Base-by-base conservation (phyloP, 2,797 vertebrate genomes). In the Phalanger gymnotis region DNA sequence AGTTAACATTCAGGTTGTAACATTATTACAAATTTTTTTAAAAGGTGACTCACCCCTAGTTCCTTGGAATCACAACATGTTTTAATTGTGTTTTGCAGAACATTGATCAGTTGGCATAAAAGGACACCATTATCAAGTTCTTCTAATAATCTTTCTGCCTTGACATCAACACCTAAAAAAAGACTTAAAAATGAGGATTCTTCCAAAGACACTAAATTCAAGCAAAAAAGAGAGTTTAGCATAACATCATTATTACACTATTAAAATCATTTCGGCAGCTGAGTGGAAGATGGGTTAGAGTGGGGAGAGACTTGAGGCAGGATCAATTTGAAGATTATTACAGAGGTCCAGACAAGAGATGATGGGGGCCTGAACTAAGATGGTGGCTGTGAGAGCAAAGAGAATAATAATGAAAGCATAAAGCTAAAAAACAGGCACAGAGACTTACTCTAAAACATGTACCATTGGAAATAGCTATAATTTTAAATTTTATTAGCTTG, bases 51-150 rank as follows among this genome's bases (percentile, higher is more conserved):
- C 98, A 99, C 99, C 99, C 98, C 98, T 95, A 98, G 93, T 25
- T 99, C 98, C 1, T 98, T 99, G 0, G 99, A 97, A 96, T 98
- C 98, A 97, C 98, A 99, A 97, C 98, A 98, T 92, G 98, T 97
- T 95, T 99, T 99, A 93, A 99, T 98, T 97, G 99, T 99, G 34
- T 98, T 98, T 98, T 99, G 99, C 98, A 99, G 99, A 95, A 99
- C 99, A 10, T 95, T 98, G 92, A 99, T 98, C 73, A 99, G 98
- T 4, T 99, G 99, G 97, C 99, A 99, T 53, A 99, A 99, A 51
- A 99, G 98, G 30, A 99, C 99, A 0, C 99, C 99, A 93, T 99
- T 99, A 97, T 99, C 99, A 96, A 99, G 99, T 96, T 99, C 99
- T 96, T 99, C 99, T 98, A 99, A 99, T 96, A 99, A 99, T 34